Conservation (phyloP, 2,888 invertebrate species). For the Acanthacorydalis orientalis region DNA sequence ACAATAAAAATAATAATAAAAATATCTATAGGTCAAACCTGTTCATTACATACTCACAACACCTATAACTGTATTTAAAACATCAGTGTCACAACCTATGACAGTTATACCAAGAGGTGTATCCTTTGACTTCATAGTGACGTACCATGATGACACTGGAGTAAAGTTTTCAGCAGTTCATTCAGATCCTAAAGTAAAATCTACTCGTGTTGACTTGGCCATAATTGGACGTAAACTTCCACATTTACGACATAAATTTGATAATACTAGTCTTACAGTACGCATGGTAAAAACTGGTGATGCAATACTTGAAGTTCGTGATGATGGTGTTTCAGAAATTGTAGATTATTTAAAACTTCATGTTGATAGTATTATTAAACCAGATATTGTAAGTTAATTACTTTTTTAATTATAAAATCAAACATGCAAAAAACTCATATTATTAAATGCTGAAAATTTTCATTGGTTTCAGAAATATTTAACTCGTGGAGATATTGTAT, state of each 20-base stretch:
- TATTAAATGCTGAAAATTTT: background rate
- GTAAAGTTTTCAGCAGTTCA: conserved; percentile 32
- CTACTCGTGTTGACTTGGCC: conserved; percentile 28
- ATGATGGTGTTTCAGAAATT: conserved; percentile 20
- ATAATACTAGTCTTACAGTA: conserved; percentile 29
- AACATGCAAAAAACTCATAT: conserved; percentile 12
- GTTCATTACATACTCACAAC: conserved; percentile 28
- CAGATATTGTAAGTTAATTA: conserved; percentile 12
- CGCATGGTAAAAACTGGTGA: conserved; percentile 29
- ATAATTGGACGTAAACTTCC: no score
- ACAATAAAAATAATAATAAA: background rate
- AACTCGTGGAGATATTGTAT: conserved; percentile 34
- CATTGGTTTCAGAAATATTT: conserved; percentile 20
- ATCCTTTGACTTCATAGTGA: conserved; percentile 27
- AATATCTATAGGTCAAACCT: conserved; percentile 22
- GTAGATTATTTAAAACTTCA: conserved; percentile 26
- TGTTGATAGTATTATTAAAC: conserved; percentile 23
- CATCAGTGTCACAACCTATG: conserved; percentile 14
- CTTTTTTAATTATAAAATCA: no score
- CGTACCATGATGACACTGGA: conserved; percentile 38
- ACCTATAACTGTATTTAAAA: conserved; percentile 20
- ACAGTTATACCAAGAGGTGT: conserved; percentile 31
- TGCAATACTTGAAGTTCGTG: conserved; percentile 33
- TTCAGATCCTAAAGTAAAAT: conserved; percentile 27
- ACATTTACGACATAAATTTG: conserved; percentile 9